Base-by-base conservation (phyloP, 2,888 invertebrate genomes). In the Megastigmus dorsalis region DNA sequence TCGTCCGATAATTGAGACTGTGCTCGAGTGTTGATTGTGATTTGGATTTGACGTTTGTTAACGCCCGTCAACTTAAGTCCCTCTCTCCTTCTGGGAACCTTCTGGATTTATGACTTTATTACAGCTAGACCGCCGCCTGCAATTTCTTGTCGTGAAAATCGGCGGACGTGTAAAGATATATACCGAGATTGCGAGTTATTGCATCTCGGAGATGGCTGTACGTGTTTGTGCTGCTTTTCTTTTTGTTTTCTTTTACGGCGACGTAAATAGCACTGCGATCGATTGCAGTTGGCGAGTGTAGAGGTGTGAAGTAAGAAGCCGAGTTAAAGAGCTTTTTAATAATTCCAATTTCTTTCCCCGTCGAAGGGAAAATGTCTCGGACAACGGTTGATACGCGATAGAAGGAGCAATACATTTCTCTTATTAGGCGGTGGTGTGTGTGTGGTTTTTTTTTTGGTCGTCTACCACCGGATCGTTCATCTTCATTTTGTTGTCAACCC, bases 51-150 rank as follows among this genome's bases (percentile, higher is more conserved):
- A 3, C 38, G 5, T n/a, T n/a, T n/a, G n/a, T n/a, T n/a, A n/a
- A n/a, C n/a, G n/a, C n/a, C n/a, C n/a, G n/a, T n/a, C n/a, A n/a
- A n/a, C n/a, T n/a, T n/a, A n/a, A n/a, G n/a, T 33, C 33, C 1
- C 33, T 33, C 33, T 36, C 7, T n/a, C 36, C 20, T n/a, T 18
- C 33, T 10, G 36, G 4, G 23, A 38, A 23, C 0, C 13, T 18
- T n/a, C n/a, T 33, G 15, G 60, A 59, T 59, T 68, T 68, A 68
- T 38, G 59, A 38, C 41, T 50, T 60, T 60, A 60, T 60, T 69
- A 52, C 18, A 38, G 13, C 33, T 3, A 36, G 23, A 36, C 6
- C 26, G 26, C 15, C n/a, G 6, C 41, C 23, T 36, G 33, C 30
- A 41, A 20, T 38, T 20, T 20, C 10, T 36, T 20, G 57, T 62